Evolutionary conservation across 2,888 invertebrate species (phyloP).

Genomic region (Yponomeuta plumbellus): DNA sequence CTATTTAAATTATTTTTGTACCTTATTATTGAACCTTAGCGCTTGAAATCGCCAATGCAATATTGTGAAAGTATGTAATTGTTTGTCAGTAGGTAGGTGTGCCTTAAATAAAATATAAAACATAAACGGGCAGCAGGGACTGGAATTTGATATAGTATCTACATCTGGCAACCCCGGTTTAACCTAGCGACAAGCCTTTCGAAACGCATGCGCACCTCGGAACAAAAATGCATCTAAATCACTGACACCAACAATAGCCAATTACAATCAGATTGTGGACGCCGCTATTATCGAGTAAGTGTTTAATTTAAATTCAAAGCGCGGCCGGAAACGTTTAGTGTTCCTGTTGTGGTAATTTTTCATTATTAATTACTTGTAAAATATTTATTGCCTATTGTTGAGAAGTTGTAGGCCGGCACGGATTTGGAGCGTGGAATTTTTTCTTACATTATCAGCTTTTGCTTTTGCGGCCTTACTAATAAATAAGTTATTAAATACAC

Average conservation of each 20-base stretch:
- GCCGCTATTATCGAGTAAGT: conserved; percentile 10
- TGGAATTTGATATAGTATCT: no score
- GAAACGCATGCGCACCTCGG: neutral
- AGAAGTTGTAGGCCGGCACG: conserved; percentile 30
- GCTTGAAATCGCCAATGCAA: no score
- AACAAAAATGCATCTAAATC: neutral
- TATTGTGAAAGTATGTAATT: no score
- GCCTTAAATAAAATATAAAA: no score
- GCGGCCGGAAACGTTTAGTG: conserved; percentile 35
- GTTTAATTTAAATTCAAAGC: conserved; percentile 12
- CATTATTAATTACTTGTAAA: conserved; percentile 66
- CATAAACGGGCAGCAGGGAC: no score
- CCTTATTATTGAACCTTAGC: no score
- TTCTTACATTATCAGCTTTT: neutral
- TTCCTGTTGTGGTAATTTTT: conserved; percentile 32
- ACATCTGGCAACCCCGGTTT: no score
- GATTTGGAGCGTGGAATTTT: neutral
- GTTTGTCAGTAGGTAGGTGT: no score
- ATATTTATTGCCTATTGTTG: conserved; percentile 67
- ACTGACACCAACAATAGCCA: conserved; percentile 6
- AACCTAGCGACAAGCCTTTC: neutral
- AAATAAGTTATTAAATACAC: no score
- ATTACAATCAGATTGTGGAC: conserved; percentile 10
- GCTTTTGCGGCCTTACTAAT: no score
- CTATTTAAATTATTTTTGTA: no score